Evolutionary conservation across 2,113 vertebrate species (phyloP), one percentile per base, ranked within the genome.

Genomic region (Rhinolophus ferrumequinum): DNA sequence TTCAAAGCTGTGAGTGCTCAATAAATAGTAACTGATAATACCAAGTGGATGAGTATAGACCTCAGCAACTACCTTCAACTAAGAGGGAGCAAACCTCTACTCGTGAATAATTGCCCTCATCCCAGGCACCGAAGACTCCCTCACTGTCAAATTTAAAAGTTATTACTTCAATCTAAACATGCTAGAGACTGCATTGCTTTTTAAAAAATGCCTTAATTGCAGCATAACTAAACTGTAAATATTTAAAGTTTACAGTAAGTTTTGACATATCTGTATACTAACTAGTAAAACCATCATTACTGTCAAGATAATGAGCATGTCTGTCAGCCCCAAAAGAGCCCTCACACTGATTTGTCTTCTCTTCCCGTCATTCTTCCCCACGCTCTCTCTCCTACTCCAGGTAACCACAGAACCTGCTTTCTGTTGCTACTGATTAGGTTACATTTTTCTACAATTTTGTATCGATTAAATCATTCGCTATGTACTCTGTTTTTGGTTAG

Each of bases 391-490:
- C 28, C 28, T 80, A 44, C 38, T 67, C 70, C 56, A 96, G 6
- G 58, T 30, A 90, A 79, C 35, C 41, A 77, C 12, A 69, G 47
- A 66, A 4, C 16, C 9, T 38, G 58, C 66, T 85, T 85, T 88
- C 70, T 94, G 30, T 54, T 52, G 83, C 60, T 62, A 66, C 15
- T 72, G n/a, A 76, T 85, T 64, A 73, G 50, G 67, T 81, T 76
- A 73, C 33, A 62, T 72, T 89, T 89, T 66, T 94, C 80, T 77
- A 96, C n/a, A 94, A 94, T 89, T 79, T 93, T 72, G 35, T 54
- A 56, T 38, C 67, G 73, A 41, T 88, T 85, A 93, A 92, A 69
- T 64, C 5, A 82, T 60, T 81, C 0, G 47, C 28, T n/a, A 22
- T 87, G 56, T 77, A 77, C 26, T 69, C 14, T 79, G 64, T 82